A percentile compares a stretch with the other conserved stretches of the same genome.
Conservation (phyloP, 1,140 invertebrate species). For the Panonychus citri region DNA sequence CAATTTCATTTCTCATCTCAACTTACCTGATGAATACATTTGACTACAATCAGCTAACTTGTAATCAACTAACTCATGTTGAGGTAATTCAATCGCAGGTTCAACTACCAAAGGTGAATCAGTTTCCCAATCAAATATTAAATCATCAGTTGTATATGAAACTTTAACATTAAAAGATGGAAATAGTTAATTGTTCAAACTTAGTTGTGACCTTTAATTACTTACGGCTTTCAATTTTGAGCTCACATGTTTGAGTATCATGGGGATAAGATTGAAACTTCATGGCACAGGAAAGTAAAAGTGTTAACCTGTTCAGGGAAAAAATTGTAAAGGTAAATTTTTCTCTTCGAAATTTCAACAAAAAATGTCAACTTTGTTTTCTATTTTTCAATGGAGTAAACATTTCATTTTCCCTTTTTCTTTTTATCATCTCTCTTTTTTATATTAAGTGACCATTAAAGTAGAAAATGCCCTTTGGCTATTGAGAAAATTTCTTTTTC, state of each 20-base stretch:
- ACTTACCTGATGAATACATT: conserved; percentile 22
- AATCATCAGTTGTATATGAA: conserved; percentile 24
- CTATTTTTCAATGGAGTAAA: no score
- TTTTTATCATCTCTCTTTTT: no score
- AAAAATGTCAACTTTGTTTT: no score
- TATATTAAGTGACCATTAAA: no score
- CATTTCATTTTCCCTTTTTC: no score
- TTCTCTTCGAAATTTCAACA: no score
- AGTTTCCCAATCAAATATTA: conserved; percentile 23
- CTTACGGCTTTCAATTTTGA: conserved; percentile 23
- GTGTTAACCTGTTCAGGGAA: conserved; percentile 36
- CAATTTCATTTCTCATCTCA: no score
- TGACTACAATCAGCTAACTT: conserved; percentile 22
- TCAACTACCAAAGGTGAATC: conserved; percentile 21
- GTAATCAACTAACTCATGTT: conserved; percentile 20
- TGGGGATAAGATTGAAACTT: conserved; percentile 72
- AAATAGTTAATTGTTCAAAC: background rate
- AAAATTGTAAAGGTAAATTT: no score
- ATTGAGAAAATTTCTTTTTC: no score
- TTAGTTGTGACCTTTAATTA: background rate
- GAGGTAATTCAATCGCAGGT: conserved; percentile 22
- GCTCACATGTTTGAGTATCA: conserved; percentile 20
- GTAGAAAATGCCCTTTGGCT: no score
- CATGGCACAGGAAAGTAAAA: conserved; percentile 72
- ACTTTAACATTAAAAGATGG: conserved; percentile 15